Conservation (phyloP, 2,888 invertebrate species). For the Subacronicta megacephala region DNA sequence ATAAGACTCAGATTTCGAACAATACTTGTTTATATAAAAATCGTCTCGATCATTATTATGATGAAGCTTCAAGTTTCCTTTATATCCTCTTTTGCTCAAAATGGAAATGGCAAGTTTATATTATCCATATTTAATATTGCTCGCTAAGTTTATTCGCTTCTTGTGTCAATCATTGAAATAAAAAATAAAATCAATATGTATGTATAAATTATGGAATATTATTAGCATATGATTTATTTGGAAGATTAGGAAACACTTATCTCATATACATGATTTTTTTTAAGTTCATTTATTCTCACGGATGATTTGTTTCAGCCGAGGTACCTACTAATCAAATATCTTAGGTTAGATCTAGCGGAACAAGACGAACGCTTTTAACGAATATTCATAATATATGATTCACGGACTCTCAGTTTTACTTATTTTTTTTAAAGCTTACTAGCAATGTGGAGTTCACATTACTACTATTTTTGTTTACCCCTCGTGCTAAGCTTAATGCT, state of each 20-base stretch:
- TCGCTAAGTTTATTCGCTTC: constrained; percentile 21
- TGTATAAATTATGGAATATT: constrained; percentile 7
- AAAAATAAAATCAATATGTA: constrained; percentile 1
- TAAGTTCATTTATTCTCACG: too few species aligned
- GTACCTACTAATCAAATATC: too few species aligned
- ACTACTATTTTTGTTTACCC: too few species aligned
- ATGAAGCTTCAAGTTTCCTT: constrained; percentile 45
- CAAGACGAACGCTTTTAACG: too few species aligned
- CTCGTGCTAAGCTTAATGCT: too few species aligned
- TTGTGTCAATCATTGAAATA: constrained; percentile 13
- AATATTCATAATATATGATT: too few species aligned
- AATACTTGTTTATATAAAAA: constrained; percentile 44
- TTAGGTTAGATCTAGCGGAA: too few species aligned
- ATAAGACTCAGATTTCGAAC: constrained; percentile 53
- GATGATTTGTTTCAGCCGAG: too few species aligned
- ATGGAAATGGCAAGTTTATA: constrained; percentile 38
- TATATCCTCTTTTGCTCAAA: constrained; percentile 43
- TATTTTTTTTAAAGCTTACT: too few species aligned
- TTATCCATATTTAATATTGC: constrained; percentile 12
- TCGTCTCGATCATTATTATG: constrained; percentile 35
- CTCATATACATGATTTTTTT: background rate
- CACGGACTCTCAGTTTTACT: too few species aligned
- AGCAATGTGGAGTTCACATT: too few species aligned
- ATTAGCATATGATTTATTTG: background rate
- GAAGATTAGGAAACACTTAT: background rate